phyloP scores from a whole-genome alignment of 2,113 vertebrate species.

The Cercopithecus mona region DNA sequence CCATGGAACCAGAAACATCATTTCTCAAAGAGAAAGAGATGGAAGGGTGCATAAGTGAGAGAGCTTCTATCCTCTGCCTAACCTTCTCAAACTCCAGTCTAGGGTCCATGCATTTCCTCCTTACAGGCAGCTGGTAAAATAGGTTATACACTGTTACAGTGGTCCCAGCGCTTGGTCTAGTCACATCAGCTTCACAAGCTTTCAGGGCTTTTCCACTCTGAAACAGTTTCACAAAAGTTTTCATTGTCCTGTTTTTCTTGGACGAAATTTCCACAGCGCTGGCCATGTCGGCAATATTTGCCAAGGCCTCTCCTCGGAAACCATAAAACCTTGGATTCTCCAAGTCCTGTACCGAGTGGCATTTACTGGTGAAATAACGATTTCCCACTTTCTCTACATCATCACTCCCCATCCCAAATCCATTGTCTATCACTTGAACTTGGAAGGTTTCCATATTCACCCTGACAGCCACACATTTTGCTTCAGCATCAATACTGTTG shows the following conservation, averaged over 20 bases:
- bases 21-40: slow-evolving; percentile 95
- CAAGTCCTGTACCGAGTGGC: slow-evolving; percentile 88
- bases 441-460: slow-evolving; percentile 94
- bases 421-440: slow-evolving; percentile 96
- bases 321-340: slow-evolving; percentile 91
- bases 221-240: slow-evolving; percentile 92
- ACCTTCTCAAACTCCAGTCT: slow-evolving; percentile 92
- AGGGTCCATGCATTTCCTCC: slow-evolving; percentile 90
- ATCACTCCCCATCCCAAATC: slow-evolving; percentile 88
- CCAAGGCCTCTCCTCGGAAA: slow-evolving; percentile 95
- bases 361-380: slow-evolving; percentile 95
- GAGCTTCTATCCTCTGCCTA: slow-evolving; percentile 91
- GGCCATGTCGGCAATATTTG: slow-evolving; percentile 90
- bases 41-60: slow-evolving; percentile 93
- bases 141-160: slow-evolving; percentile 92
- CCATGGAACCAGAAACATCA: slow-evolving; percentile 89
- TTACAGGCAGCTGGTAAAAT: slow-evolving; percentile 94
- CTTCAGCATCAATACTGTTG: slow-evolving; percentile 94
- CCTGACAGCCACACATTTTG: slow-evolving; percentile 93
- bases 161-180: slow-evolving; percentile 91
- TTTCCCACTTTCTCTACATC: slow-evolving; percentile 89
- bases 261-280: slow-evolving; percentile 93
- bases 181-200: slow-evolving; percentile 87
- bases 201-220: slow-evolving; percentile 87
- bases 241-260: slow-evolving; percentile 85